A percentile compares a stretch with the other conserved stretches of the same genome.
Conservation (phyloP, 2,888 invertebrate genomes). For the Volucella inflata region DNA sequence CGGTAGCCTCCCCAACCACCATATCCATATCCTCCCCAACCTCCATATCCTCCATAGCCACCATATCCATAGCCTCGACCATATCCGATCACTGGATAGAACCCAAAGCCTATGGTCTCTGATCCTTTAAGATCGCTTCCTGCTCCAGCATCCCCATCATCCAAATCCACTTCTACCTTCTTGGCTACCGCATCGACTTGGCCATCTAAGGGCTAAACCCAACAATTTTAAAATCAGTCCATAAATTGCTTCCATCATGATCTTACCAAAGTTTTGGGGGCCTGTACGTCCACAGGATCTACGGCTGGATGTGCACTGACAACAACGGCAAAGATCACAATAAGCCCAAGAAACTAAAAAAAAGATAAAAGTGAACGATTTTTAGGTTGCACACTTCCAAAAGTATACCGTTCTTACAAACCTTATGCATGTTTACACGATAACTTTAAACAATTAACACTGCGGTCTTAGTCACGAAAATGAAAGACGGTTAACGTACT, state of each 20-base stretch:
- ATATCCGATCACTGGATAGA: slow-evolving; percentile 75
- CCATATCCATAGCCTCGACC: slow-evolving; percentile 74
- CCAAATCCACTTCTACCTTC: slow-evolving; percentile 47
- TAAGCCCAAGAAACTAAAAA: slow-evolving; percentile 56
- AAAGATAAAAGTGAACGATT: slow-evolving; percentile 4
- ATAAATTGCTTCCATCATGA: background rate
- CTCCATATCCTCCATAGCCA: slow-evolving; percentile 72
- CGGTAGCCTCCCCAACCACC: slow-evolving; percentile 68
- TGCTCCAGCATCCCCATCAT: slow-evolving; percentile 28
- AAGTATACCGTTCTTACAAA: slow-evolving; percentile 20
- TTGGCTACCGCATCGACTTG: slow-evolving; percentile 35
- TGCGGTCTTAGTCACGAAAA: slow-evolving; percentile 38
- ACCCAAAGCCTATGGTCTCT: slow-evolving; percentile 78
- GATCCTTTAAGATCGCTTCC: slow-evolving; percentile 76
- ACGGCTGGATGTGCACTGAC: slow-evolving; percentile 46
- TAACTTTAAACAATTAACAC: background rate
- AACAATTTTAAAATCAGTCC: background rate
- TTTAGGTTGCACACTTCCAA: background rate
- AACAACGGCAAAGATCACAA: slow-evolving; percentile 53
- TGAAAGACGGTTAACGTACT: slow-evolving; percentile 5
- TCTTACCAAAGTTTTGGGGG: slow-evolving; percentile 26
- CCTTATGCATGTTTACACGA: slow-evolving; percentile 57
- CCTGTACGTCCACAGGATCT: slow-evolving; percentile 54
- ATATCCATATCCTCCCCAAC: slow-evolving; percentile 75
- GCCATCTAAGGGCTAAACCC: slow-evolving; percentile 28